A percentile compares a stretch with the other conserved stretches of the same genome.
Conservation (phyloP, 2,797 vertebrate genomes). For the Bradypodion pumilum region DNA sequence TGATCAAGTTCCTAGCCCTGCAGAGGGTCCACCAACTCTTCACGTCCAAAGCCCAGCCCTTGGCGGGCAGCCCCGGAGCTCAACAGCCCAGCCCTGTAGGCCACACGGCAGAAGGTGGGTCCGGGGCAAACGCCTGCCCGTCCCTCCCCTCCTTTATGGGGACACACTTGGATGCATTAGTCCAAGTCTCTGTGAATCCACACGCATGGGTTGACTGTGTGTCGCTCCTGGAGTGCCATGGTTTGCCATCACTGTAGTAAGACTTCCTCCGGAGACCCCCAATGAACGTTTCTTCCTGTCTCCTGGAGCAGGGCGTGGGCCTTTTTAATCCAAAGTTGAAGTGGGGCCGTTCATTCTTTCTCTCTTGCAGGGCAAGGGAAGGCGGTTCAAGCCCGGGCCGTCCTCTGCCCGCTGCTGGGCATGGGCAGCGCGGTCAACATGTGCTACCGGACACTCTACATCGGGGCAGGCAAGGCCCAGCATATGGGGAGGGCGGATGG, state of each 20-base stretch:
- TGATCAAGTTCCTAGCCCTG: slow-evolving; percentile 95
- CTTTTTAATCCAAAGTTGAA: no score
- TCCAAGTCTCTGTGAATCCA: no score
- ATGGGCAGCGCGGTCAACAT: slow-evolving; percentile 88
- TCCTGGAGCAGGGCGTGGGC: no score
- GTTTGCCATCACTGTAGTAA: no score
- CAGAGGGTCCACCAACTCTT: slow-evolving; percentile 99
- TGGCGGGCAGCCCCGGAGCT: slow-evolving; percentile 70
- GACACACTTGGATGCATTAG: not conserved
- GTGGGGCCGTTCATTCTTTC: no score
- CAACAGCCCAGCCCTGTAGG: slow-evolving; percentile 74
- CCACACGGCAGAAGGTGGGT: slow-evolving; percentile 79
- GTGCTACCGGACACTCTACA: slow-evolving; percentile 95
- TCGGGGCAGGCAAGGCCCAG: slow-evolving; percentile 86
- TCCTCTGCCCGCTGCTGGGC: slow-evolving; percentile 91
- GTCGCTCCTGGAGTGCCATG: no score
- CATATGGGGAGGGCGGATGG: not conserved
- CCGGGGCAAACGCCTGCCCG: no score
- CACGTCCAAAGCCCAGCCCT: slow-evolving; percentile 82
- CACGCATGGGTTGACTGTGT: no score
- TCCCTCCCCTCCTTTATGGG: not conserved
- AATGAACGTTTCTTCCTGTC: no score
- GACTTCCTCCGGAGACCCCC: no score
- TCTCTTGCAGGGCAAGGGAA: slow-evolving; percentile 82
- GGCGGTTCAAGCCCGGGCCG: slow-evolving; percentile 89